Evolutionary conservation across 1,140 invertebrate species (phyloP).

Genomic region (Gryllus bimaculatus): DNA sequence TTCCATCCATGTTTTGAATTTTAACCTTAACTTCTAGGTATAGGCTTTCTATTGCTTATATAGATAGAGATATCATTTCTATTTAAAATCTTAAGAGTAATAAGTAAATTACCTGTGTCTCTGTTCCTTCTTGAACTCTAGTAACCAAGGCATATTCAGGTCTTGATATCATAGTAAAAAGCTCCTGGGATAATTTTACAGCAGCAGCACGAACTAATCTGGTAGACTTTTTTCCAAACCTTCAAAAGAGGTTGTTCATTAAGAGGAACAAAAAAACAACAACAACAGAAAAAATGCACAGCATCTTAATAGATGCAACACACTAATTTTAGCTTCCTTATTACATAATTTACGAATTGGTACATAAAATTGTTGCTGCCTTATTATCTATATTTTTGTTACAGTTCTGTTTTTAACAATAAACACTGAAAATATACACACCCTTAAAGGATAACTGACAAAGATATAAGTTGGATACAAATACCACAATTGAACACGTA

Average conservation of each 20-base stretch:
- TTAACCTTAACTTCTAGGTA: too few relatives aligned
- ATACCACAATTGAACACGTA: too few relatives aligned
- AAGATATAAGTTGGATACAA: too few relatives aligned
- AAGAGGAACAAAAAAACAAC: not conserved
- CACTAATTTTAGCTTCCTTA: not conserved
- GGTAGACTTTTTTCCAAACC: constrained; percentile 98
- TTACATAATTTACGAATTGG: not conserved
- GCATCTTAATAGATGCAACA: not conserved
- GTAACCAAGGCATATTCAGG: constrained; percentile 83
- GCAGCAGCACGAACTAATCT: constrained; percentile 91
- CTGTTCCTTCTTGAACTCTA: constrained; percentile 75
- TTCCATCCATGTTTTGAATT: too few relatives aligned
- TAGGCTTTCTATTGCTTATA: too few relatives aligned
- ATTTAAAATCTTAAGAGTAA: not conserved
- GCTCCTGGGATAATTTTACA: constrained; percentile 88
- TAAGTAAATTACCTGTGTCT: constrained; percentile 44
- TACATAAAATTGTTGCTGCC: not conserved
- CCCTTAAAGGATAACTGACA: too few relatives aligned
- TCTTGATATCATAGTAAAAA: constrained; percentile 85
- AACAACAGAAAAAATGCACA: too few relatives aligned
- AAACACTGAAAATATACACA: not conserved
- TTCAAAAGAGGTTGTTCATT: constrained; percentile 31
- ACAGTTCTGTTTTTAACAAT: not conserved
- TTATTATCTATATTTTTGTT: not conserved
- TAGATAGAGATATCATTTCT: not conserved